A percentile compares a stretch with the other conserved stretches of the same genome.
Evolutionary conservation across 1,140 invertebrate species (phyloP).

Genomic region (Schlechtendalia chinensis): DNA sequence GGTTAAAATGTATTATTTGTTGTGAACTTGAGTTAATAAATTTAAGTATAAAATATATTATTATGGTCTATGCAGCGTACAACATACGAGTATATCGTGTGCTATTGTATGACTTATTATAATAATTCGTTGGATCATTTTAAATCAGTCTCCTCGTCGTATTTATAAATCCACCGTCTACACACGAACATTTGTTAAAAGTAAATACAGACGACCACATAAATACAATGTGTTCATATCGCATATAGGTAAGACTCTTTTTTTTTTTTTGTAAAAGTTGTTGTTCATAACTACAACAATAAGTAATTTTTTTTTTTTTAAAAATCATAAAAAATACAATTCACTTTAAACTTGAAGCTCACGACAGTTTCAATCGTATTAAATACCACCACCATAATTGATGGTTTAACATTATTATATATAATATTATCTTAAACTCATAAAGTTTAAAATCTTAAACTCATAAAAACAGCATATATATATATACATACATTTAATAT

Average conservation of each 20-base stretch:
- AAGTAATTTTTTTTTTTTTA: not conserved
- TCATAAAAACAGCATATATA: too few species aligned
- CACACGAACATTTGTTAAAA: not conserved
- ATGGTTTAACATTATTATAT: not conserved
- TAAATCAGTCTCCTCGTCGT: not conserved
- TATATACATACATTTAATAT: too few species aligned
- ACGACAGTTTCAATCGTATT: not conserved
- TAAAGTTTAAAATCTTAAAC: too few species aligned
- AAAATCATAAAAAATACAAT: not conserved
- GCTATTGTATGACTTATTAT: slow-evolving; percentile 19
- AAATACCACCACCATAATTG: not conserved
- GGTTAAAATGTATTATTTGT: too few species aligned
- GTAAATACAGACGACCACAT: not conserved
- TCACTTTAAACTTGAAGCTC: not conserved
- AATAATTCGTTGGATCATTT: not conserved
- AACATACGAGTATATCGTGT: not conserved
- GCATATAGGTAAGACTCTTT: not conserved
- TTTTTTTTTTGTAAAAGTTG: too few species aligned
- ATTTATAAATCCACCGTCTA: not conserved
- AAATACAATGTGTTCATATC: not conserved
- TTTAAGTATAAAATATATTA: too few species aligned
- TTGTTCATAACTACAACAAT: not conserved
- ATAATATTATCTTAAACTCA: too few species aligned
- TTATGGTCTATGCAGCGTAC: too few species aligned
- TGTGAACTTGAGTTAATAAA: too few species aligned